Conservation (phyloP, 2,888 invertebrate species). For the Himalopsyche tibetana region DNA sequence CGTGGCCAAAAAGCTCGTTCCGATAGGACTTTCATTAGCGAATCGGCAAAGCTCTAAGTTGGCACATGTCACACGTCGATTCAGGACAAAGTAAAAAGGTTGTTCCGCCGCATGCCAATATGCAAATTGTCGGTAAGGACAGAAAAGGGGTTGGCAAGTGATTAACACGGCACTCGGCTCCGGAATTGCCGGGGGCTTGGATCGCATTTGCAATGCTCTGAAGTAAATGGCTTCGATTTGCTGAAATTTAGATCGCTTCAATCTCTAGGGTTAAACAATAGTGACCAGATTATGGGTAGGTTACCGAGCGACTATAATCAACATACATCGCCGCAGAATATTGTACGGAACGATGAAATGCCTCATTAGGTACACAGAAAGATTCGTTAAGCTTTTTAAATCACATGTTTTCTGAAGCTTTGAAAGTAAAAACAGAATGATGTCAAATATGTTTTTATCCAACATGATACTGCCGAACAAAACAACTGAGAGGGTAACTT, state of each 20-base stretch:
- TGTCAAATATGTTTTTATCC: too few species aligned
- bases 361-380: too few species aligned
- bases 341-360: too few species aligned
- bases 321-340: too few species aligned
- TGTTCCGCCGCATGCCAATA: slow-evolving; percentile 55
- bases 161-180: slow-evolving; percentile 34
- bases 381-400: too few species aligned
- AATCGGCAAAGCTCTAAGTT: slow-evolving; percentile 48
- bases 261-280: slow-evolving; percentile 2
- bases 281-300: too few species aligned
- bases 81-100: slow-evolving; percentile 56
- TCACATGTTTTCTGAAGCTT: too few species aligned
- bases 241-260: not conserved
- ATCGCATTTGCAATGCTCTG: slow-evolving; percentile 31
- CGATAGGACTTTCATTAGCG: slow-evolving; percentile 58
- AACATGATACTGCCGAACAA: too few species aligned
- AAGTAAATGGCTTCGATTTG: slow-evolving; percentile 40
- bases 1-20: slow-evolving; percentile 41
- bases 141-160: slow-evolving; percentile 53
- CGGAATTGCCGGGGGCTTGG: slow-evolving; percentile 35
- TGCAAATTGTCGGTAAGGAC: slow-evolving; percentile 61
- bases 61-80: slow-evolving; percentile 46
- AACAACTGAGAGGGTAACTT: too few species aligned
- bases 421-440: too few species aligned
- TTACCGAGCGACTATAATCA: too few species aligned